These are phyloP conservation scores for Erynnis tages DNA, from an alignment of 2,888 invertebrate species.

Conservation along the genomic window DNA sequence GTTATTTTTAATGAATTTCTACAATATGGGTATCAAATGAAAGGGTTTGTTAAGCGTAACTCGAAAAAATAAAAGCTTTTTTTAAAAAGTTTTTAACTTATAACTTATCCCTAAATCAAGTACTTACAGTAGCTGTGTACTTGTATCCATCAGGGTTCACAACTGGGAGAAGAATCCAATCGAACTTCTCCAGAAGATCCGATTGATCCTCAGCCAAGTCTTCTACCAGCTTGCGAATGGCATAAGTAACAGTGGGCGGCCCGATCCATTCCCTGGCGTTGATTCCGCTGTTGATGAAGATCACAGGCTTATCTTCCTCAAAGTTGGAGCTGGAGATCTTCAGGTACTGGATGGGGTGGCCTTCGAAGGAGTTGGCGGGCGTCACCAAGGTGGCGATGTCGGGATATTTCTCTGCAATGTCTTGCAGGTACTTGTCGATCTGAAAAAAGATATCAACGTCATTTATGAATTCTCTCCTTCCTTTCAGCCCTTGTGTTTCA, in stretches of 20 bases:
- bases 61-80: no score
- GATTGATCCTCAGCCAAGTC: conserved; percentile 67
- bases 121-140: conserved; percentile 51
- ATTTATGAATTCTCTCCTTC: no score
- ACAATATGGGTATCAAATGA: no score
- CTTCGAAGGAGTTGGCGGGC: conserved; percentile 28
- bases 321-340: conserved; percentile 32
- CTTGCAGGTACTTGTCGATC: conserved; percentile 30
- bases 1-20: no score
- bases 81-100: no score
- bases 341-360: conserved; percentile 29
- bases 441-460: no score
- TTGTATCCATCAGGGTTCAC: conserved; percentile 88
- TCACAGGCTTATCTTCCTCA: conserved; percentile 73
- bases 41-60: no score
- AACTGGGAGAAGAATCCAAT: conserved; percentile 85
- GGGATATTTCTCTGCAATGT: conserved; percentile 27
- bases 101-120: no score
- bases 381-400: conserved; percentile 26
- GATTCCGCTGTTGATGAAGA: conserved; percentile 83
- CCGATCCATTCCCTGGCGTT: conserved; percentile 88
- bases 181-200: conserved; percentile 79
- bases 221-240: conserved; percentile 83
- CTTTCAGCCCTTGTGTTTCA: no score
- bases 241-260: conserved; percentile 83